Evolutionary conservation across 1,140 invertebrate species (phyloP), one percentile per base, ranked within the genome.

Genomic region (Monochamus saltuarius): DNA sequence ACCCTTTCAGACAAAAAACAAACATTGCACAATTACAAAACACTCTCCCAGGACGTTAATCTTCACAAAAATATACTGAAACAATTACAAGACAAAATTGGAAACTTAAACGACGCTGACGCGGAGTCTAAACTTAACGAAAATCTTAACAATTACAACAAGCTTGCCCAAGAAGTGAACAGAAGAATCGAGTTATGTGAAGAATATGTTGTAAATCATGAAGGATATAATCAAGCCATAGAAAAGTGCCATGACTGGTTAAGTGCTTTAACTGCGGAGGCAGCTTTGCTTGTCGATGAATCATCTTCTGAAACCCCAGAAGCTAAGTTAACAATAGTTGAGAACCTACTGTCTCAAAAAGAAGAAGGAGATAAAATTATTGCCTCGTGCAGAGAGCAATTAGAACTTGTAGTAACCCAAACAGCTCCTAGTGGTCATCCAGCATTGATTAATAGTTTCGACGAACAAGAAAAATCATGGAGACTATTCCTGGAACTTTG

Each of bases 1-100:
- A 92, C 86, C 2, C 75, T 95, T 38, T 84, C 88, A 7, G 90
- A 95, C 61, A 95, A 95, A 74, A 95, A 94, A 78, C 78, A 86
- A n/a, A 86, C 87, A 36, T 78, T 95, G 3, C 89, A 94, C 66
- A 82, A 83, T 9, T 89, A 87, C 65, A 87, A 86, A 72, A 84
- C 86, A 2, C 80, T 92, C 11, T 80, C 85, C 14, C 91, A 95
- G 79, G 94, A 97, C 70, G 86, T 94, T 2, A 86, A 82, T 11
- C 80, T 91, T 46, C 91, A 95, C 71, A 85, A 89, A 70, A 87
- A 84, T 40, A 87, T 94, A 60, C 74, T 95, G 11, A 82, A 87
- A 59, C 90, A 92, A 64, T 73, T 95, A 10, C 84, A 88, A 66
- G 88, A 90, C 8, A 89, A 91, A 75, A 83, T 90, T 1, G 84